A percentile compares a stretch with the other conserved stretches of the same genome.
Conservation (phyloP, 2,113 vertebrate species). For the Phalacrocorax brasilianus region DNA sequence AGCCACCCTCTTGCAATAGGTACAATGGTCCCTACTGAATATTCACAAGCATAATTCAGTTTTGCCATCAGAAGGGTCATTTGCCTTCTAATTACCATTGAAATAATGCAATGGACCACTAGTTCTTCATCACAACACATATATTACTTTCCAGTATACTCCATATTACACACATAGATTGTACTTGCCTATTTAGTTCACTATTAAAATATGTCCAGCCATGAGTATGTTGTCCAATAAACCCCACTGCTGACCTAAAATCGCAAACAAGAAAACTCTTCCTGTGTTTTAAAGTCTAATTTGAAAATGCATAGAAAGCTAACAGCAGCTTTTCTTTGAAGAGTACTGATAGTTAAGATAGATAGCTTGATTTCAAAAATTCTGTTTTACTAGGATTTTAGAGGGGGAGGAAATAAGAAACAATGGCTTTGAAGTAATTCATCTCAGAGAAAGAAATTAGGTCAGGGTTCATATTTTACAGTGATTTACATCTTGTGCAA, state of each 20-base stretch:
- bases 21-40: neutral
- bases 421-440: neutral
- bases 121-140: neutral
- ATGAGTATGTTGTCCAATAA: neutral
- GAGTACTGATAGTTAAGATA: neutral
- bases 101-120: neutral
- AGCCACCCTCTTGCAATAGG: neutral
- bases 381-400: neutral
- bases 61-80: neutral
- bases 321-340: neutral
- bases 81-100: neutral
- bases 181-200: neutral
- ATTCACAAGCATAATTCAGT: neutral
- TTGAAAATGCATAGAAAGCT: neutral
- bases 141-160: neutral
- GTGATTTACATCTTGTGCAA: constrained; percentile 56
- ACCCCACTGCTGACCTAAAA: neutral
- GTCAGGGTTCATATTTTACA: constrained; percentile 39
- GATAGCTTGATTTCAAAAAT: neutral
- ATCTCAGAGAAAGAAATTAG: constrained; percentile 18
- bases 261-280: neutral
- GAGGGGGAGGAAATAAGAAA: neutral
- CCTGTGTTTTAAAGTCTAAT: neutral
- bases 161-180: neutral
- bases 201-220: neutral